Evolutionary conservation across 2,113 vertebrate species (phyloP).

Genomic region (Labeo catla): DNA sequence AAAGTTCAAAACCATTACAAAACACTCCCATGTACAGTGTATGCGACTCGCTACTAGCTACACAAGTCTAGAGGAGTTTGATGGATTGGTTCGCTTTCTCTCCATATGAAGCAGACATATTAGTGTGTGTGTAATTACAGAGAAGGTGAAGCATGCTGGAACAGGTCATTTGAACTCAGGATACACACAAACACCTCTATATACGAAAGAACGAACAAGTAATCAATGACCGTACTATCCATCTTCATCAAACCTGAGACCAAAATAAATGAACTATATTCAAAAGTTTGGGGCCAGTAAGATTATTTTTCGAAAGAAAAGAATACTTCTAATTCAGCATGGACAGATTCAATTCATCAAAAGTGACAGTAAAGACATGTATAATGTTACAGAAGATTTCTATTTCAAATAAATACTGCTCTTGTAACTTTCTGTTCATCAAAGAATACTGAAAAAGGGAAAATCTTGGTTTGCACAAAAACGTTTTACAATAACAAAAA

Average conservation of each 20-base stretch:
- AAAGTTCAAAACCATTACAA: conserved; percentile 4
- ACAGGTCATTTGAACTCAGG: neutral
- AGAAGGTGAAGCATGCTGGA: neutral
- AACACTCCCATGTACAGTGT: neutral
- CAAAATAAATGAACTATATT: neutral
- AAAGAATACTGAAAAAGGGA: too few relatives aligned
- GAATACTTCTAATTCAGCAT: neutral
- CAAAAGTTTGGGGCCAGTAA: too few relatives aligned
- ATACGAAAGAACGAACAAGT: neutral
- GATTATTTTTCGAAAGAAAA: neutral
- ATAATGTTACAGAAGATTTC: neutral
- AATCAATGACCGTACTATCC: neutral
- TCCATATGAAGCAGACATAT: neutral
- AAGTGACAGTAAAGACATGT: neutral
- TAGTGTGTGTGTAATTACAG: conserved; percentile 8
- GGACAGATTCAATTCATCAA: neutral
- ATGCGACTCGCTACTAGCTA: neutral
- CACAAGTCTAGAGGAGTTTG: neutral
- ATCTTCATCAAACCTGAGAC: neutral
- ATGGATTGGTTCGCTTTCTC: neutral
- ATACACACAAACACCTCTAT: neutral
- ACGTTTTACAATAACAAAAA: neutral
- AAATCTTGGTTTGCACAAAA: too few relatives aligned
- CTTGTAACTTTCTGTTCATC: neutral
- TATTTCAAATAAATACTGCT: neutral